Percentiles rank a stretch among this genome's conserved stretches.
Conservation (phyloP, 2,888 invertebrate genomes). For the Drosophila hamatofila region DNA sequence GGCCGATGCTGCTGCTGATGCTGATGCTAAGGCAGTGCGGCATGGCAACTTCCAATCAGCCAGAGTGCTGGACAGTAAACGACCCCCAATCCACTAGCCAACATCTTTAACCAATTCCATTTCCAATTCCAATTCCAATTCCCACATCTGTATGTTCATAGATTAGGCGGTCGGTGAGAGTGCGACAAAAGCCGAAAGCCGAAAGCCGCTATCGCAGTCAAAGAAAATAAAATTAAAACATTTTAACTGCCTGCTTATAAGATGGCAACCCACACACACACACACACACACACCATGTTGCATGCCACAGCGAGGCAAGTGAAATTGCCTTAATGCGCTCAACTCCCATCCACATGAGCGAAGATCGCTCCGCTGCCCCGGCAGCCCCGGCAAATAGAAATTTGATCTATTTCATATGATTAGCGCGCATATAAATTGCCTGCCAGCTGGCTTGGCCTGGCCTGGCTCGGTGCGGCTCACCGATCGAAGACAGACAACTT, state of each 20-base stretch:
- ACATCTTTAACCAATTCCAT: constrained; percentile 37
- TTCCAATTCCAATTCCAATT: constrained; percentile 37
- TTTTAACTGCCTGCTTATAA: constrained; percentile 61
- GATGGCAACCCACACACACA: constrained; percentile 50
- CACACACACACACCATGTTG: constrained; percentile 22
- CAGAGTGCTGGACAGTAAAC: constrained; percentile 40
- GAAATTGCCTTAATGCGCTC: constrained; percentile 55
- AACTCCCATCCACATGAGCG: constrained; percentile 32
- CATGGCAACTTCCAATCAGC: constrained; percentile 66
- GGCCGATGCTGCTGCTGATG: constrained; percentile 4
- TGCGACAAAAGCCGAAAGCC: constrained; percentile 64
- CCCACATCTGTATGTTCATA: constrained; percentile 44
- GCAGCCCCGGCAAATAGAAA: constrained; percentile 61
- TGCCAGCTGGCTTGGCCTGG: constrained; percentile 31
- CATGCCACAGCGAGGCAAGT: constrained; percentile 53
- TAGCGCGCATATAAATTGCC: constrained; percentile 74
- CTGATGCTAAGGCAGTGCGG: constrained; percentile 16
- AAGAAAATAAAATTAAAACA: constrained; percentile 74
- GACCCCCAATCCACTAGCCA: constrained; percentile 18
- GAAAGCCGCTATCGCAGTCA: constrained; percentile 54
- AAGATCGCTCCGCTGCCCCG: constrained; percentile 44
- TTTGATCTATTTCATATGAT: constrained; percentile 78
- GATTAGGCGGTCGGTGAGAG: constrained; percentile 71
- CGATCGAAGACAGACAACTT: constrained; percentile 14
- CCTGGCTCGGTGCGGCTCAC: neutral